A percentile compares a stretch with the other conserved stretches of the same genome.
phyloP scores from a whole-genome alignment of 2,113 vertebrate genomes.

The Fukomys damarensis region DNA sequence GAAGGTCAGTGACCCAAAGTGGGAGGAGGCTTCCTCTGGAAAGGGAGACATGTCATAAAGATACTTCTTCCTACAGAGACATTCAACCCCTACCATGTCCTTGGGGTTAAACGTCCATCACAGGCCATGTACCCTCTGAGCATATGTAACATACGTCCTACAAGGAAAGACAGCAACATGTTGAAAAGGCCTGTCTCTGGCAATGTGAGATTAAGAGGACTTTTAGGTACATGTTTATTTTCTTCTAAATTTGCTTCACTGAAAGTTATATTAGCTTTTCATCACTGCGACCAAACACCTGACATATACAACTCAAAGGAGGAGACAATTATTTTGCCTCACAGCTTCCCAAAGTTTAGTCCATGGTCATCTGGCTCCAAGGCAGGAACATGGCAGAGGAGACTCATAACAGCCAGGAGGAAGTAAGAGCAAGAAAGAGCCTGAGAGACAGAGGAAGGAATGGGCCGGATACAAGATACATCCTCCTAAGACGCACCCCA shows the following conservation, averaged over 20 bases:
- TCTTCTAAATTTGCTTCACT: not conserved
- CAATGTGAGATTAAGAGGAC: not conserved
- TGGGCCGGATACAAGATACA: not conserved
- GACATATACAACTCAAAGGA: not conserved
- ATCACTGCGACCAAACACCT: not conserved
- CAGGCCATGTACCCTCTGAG: not conserved
- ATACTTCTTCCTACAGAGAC: not conserved
- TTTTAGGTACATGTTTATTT: not conserved
- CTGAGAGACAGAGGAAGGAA: not conserved
- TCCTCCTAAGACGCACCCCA: not conserved
- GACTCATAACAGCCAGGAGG: not conserved
- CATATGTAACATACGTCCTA: accelerated
- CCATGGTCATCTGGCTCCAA: not conserved
- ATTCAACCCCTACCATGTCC: not conserved
- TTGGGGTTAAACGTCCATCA: accelerated
- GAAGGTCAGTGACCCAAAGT: not conserved
- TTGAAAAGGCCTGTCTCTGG: not conserved
- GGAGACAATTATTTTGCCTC: not conserved
- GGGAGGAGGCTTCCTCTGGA: not conserved
- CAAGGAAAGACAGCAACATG: not conserved
- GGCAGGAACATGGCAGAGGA: not conserved
- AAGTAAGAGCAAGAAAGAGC: not conserved
- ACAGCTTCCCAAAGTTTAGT: not conserved
- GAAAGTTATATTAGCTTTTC: not conserved
- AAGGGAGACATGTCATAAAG: not conserved